Evolutionary conservation across 1,140 invertebrate genomes (phyloP), one percentile per base, ranked within the genome.

Genomic region (Drosophila chauvacae): DNA sequence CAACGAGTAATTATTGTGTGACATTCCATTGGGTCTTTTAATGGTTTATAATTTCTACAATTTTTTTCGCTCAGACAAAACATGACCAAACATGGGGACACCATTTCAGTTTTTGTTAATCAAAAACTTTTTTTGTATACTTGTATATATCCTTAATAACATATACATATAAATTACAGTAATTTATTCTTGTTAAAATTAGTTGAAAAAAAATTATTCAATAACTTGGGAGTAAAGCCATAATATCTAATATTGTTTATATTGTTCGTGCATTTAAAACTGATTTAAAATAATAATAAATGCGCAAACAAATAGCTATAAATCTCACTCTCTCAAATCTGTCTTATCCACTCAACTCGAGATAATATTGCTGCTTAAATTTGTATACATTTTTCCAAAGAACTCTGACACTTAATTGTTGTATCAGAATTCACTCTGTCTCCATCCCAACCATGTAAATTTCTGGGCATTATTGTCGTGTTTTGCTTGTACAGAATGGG

Each of bases 391-490:
- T 56, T 56, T 37, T 39, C 18, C 6, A 16, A 20, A 35, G n/a
- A 35, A 14, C 30, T 35, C 33, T 7, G 7, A 56, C 53, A 56
- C 53, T 56, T 56, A 56, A 39, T 56, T 56, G 14, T 39, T 48
- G 11, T 62, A 80, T 55, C 26, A 60, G 57, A 61, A 66, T 28
- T 28, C 16, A 35, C 58, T 45, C 45, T 20, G 16, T 26, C 18
- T 5, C 28, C 20, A 23, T 20, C 7, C 30, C 47, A 2, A 11
- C 48, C 45, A 3, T 33, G 9, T 61, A 86, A 80, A 76, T 82
- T 64, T 44, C 64, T 48, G 47, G 6, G 63, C 66, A 45, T 55
- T 68, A 45, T 55, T 28, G 66, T 50, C 37, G 41, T 70, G 65
- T 35, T 50, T 14, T 70, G 16, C 18, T 55, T 47, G 51, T 41